A percentile compares a stretch with the other conserved stretches of the same genome.
Conservation (phyloP, 2,797 vertebrate genomes). For the Pyrrhura leucotis region DNA sequence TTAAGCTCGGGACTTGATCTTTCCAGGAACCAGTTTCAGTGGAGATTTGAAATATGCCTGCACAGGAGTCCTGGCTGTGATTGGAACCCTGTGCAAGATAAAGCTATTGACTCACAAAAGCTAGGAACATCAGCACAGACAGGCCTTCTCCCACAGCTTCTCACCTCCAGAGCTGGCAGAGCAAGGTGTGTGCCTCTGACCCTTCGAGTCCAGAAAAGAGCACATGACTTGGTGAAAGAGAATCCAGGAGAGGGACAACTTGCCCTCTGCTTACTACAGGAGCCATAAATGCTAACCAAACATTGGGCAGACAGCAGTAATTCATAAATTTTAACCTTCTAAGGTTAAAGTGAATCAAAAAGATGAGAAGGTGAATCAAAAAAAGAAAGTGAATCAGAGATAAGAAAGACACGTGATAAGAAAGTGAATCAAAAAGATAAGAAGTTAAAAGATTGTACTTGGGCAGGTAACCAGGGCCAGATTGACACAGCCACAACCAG, state of each 20-base stretch:
- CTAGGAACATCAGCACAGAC: neutral
- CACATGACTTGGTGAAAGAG: neutral
- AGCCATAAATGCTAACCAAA: neutral
- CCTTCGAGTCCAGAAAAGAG: neutral
- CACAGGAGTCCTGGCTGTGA: neutral
- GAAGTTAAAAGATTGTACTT: neutral
- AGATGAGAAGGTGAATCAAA: neutral
- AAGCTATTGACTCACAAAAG: neutral
- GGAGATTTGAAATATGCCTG: neutral
- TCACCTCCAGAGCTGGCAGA: neutral
- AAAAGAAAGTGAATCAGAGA: neutral
- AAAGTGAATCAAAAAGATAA: neutral
- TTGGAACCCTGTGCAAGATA: neutral
- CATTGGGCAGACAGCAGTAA: neutral
- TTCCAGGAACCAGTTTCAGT: neutral
- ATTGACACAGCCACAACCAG: neutral
- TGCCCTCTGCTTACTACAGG: neutral
- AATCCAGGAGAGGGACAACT: neutral
- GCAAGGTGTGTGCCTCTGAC: neutral
- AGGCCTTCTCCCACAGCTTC: neutral
- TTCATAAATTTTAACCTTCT: neutral
- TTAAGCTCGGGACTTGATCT: neutral
- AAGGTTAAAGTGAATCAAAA: neutral
- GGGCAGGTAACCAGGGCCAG: neutral
- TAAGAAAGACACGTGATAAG: too few relatives aligned